Conservation (phyloP, 37 sponge, comb jelly and placozoan species). For the Amphimedon queenslandica region DNA sequence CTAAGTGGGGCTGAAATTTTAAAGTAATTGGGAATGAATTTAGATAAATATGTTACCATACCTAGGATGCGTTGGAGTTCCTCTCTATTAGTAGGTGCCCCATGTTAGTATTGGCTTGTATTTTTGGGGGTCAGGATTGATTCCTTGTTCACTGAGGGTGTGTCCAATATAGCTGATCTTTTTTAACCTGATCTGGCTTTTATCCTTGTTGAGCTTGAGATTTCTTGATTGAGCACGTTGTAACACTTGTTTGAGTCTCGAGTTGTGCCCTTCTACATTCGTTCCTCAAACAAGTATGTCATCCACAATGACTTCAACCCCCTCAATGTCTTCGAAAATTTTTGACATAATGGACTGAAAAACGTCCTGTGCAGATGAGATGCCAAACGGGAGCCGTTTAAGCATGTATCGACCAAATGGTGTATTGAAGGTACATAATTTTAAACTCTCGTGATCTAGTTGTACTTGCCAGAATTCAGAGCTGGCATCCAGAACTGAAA, state of each 20-base stretch:
- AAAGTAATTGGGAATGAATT: conserved; percentile 44
- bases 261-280: conserved; percentile 4
- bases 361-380: conserved; percentile 7
- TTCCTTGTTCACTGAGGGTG: conserved; percentile 31
- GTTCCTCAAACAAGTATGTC: conserved; percentile 6
- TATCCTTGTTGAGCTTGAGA: not conserved
- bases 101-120: conserved; percentile 50
- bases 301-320: conserved; percentile 13
- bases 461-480: conserved; percentile 46
- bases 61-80: conserved; percentile 53
- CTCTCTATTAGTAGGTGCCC: conserved; percentile 24
- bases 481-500: conserved; percentile 46
- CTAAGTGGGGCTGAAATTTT: conserved; percentile 32
- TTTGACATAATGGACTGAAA: conserved; percentile 17
- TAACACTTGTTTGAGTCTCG: not conserved
- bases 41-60: conserved; percentile 27
- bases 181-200: conserved; percentile 14
- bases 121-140: conserved; percentile 42
- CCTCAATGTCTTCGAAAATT: conserved; percentile 16
- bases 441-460: conserved; percentile 17
- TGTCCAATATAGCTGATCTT: conserved; percentile 57
- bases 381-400: conserved; percentile 2
- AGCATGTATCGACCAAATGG: conserved; percentile 43
- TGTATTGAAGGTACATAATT: conserved; percentile 45
- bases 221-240: not conserved